Evolutionary conservation across 1,140 invertebrate genomes (phyloP).

Genomic region (Drosophila ohnishii): DNA sequence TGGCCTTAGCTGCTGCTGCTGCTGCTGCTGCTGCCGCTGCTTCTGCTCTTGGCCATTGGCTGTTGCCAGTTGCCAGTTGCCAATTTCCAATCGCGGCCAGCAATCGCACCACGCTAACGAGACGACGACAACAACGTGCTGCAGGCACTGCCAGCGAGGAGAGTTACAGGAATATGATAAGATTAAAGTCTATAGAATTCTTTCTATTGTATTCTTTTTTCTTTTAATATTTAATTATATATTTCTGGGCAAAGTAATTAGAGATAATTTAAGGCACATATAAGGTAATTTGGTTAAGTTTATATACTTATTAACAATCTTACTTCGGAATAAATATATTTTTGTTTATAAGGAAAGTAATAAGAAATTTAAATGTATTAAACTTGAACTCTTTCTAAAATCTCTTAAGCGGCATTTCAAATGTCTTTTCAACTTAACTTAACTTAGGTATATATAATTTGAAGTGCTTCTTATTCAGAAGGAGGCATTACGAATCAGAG

Average conservation of each 20-base stretch:
- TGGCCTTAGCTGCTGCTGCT: conserved; percentile 29
- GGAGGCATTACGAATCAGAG: not conserved
- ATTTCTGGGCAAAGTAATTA: too few species aligned
- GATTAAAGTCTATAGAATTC: not conserved
- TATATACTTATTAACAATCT: too few species aligned
- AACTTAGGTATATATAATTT: not conserved
- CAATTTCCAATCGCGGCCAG: conserved; percentile 75
- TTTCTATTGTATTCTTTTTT: too few species aligned
- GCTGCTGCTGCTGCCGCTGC: conserved; percentile 29
- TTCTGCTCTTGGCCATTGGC: conserved; percentile 47
- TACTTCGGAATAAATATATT: too few species aligned
- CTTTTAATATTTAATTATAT: too few species aligned
- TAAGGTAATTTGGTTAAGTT: too few species aligned
- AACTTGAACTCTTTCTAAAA: not conserved
- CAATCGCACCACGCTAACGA: conserved; percentile 77
- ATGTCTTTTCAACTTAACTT: not conserved
- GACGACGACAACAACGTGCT: conserved; percentile 77
- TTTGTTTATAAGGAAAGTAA: too few species aligned
- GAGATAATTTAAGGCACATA: too few species aligned
- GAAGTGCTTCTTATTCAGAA: not conserved
- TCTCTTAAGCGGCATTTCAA: too few species aligned
- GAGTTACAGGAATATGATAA: conserved; percentile 17
- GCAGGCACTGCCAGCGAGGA: conserved; percentile 64
- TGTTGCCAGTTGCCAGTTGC: conserved; percentile 54
- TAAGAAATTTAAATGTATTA: too few species aligned